Conservation (phyloP, 1,140 invertebrate species). For the Scaptomyza montana region DNA sequence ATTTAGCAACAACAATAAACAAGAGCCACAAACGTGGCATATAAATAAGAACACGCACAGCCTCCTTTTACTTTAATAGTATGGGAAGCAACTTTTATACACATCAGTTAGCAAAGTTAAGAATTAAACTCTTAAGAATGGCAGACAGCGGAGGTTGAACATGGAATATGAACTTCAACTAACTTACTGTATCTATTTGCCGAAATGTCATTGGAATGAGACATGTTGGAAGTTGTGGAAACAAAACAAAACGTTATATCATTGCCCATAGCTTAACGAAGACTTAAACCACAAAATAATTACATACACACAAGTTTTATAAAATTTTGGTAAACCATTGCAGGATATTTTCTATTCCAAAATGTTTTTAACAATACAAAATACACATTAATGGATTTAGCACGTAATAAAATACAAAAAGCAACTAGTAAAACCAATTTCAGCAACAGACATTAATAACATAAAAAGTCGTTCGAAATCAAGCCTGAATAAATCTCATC, state of each 20-base stretch:
- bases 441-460: neutral
- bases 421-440: conserved; percentile 8
- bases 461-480: neutral
- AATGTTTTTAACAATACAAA: neutral
- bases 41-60: conserved; percentile 12
- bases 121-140: neutral
- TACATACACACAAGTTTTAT: too few relatives aligned
- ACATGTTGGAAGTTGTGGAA: neutral
- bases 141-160: neutral
- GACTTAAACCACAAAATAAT: too few relatives aligned
- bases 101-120: conserved; percentile 4
- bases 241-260: neutral
- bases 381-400: neutral
- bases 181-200: conserved; percentile 13
- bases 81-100: conserved; percentile 7
- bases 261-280: neutral
- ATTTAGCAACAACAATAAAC: conserved; percentile 48
- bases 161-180: conserved; percentile 2
- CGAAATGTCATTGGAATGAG: neutral
- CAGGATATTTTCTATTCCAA: too few relatives aligned
- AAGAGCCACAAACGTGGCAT: conserved; percentile 26
- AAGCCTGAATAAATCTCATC: conserved; percentile 3
- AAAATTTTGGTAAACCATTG: too few relatives aligned
- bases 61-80: conserved; percentile 4
- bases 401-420: neutral